A percentile compares a stretch with the other conserved stretches of the same genome.
These are phyloP conservation scores for Argyrosomus japonicus DNA, from an alignment of 2,113 vertebrate genomes.

Conservation along the genomic window DNA sequence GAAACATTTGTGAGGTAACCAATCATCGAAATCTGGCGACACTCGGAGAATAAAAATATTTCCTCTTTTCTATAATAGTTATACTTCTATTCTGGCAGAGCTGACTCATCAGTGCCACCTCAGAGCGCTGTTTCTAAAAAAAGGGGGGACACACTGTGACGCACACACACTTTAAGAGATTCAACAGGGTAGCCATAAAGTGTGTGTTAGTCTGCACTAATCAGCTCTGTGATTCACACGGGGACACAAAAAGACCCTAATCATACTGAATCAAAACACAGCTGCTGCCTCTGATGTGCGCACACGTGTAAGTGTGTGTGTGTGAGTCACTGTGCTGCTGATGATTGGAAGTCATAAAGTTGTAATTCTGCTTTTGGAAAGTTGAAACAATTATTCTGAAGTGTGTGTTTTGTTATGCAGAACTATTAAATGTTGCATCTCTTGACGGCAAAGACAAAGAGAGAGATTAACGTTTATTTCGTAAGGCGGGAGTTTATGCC, in stretches of 20 bases:
- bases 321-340: slow-evolving; percentile 26
- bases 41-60: slow-evolving; percentile 14
- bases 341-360: slow-evolving; percentile 52
- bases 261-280: slow-evolving; percentile 71
- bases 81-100: slow-evolving; percentile 17
- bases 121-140: slow-evolving; percentile 23
- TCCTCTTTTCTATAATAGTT: slow-evolving; percentile 14
- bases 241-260: slow-evolving; percentile 68
- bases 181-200: slow-evolving; percentile 37
- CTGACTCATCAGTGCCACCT: slow-evolving; percentile 53
- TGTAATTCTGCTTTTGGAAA: slow-evolving; percentile 38
- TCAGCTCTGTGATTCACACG: slow-evolving; percentile 61
- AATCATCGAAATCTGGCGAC: slow-evolving; percentile 13
- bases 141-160: slow-evolving; percentile 34
- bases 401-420: slow-evolving; percentile 1
- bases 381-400: background rate
- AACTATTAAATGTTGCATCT: background rate
- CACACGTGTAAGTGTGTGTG: background rate
- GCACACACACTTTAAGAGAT: slow-evolving; percentile 35
- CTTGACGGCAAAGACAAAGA: background rate
- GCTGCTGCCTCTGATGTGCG: slow-evolving; percentile 61
- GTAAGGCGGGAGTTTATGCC: background rate
- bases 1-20: slow-evolving; percentile 7
- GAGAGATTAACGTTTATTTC: slow-evolving; percentile 7
- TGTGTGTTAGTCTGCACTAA: slow-evolving; percentile 51